phyloP scores from a whole-genome alignment of 2,113 vertebrate genomes.

The cat (Felis catus) region DNA sequence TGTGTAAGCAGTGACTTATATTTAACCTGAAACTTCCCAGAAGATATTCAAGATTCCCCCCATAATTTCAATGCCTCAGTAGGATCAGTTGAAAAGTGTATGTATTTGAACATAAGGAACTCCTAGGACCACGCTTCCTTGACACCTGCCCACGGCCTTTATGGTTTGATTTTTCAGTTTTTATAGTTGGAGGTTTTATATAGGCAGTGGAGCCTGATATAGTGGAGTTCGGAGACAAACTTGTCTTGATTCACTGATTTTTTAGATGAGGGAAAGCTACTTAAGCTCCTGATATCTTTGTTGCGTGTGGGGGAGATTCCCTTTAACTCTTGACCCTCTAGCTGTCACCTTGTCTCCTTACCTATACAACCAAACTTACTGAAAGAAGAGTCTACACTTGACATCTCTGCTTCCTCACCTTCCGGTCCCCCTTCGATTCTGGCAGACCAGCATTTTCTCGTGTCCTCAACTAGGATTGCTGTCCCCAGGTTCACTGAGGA shows the following conservation, averaged over 20 bases:
- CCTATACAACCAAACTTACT: background rate
- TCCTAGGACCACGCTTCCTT: background rate
- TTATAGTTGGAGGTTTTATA: background rate
- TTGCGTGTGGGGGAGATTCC: background rate
- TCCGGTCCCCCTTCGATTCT: background rate
- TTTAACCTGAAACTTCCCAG: background rate
- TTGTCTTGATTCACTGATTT: background rate
- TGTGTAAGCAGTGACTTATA: background rate
- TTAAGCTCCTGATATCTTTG: background rate
- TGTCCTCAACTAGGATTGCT: background rate
- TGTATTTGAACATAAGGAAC: background rate
- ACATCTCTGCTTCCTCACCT: background rate
- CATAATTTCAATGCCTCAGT: background rate
- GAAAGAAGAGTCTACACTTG: background rate
- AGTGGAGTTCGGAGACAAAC: background rate
- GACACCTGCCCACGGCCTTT: background rate
- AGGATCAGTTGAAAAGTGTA: background rate
- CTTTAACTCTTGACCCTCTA: background rate
- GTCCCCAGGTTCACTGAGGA: background rate
- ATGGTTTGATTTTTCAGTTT: background rate
- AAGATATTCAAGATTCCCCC: background rate
- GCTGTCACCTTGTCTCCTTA: background rate
- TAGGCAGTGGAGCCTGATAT: accelerated
- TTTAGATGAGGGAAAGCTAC: background rate
- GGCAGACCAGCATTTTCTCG: background rate